Evolutionary conservation across 1,140 invertebrate species (phyloP).

Genomic region (Thaumatotibia leucotreta): DNA sequence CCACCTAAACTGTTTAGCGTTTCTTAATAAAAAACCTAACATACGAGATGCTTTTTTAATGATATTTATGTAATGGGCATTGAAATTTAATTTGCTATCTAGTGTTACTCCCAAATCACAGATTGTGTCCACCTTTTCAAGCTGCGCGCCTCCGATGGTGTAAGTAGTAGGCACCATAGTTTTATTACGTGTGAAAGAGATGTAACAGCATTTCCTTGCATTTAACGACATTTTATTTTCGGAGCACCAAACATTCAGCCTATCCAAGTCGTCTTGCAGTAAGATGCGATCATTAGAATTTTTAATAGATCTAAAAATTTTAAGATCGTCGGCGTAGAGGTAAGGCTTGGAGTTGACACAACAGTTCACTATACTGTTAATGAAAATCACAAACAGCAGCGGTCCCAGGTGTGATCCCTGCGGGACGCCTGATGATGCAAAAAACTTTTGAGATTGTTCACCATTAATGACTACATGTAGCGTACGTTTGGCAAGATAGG

Average conservation of each 20-base stretch:
- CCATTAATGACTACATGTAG: slow-evolving; percentile 2
- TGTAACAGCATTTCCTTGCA: slow-evolving; percentile 8
- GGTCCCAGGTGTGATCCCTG: slow-evolving; percentile 15
- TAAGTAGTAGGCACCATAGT: not conserved
- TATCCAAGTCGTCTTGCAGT: slow-evolving; percentile 2
- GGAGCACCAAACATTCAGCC: not conserved
- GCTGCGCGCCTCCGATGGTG: not conserved
- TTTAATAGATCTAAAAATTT: not conserved
- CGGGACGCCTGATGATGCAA: slow-evolving; percentile 4
- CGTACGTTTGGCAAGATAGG: not conserved
- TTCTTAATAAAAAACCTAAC: not conserved
- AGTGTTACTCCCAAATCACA: slow-evolving; percentile 1
- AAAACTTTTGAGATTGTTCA: not conserved
- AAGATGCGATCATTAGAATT: not conserved
- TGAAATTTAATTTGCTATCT: not conserved
- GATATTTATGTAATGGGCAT: slow-evolving; percentile 4
- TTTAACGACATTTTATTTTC: slow-evolving; percentile 6
- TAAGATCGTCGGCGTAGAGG: slow-evolving; percentile 14
- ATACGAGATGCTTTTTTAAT: not conserved
- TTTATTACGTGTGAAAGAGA: slow-evolving; percentile 10
- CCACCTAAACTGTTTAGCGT: not conserved
- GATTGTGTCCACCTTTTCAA: not conserved
- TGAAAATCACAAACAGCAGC: slow-evolving; percentile 10
- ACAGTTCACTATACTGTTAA: slow-evolving; percentile 3
- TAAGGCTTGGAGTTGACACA: not conserved